Evolutionary conservation across 1,140 invertebrate species (phyloP), one percentile per base, ranked within the genome.

Genomic region (Microplitis mediator): DNA sequence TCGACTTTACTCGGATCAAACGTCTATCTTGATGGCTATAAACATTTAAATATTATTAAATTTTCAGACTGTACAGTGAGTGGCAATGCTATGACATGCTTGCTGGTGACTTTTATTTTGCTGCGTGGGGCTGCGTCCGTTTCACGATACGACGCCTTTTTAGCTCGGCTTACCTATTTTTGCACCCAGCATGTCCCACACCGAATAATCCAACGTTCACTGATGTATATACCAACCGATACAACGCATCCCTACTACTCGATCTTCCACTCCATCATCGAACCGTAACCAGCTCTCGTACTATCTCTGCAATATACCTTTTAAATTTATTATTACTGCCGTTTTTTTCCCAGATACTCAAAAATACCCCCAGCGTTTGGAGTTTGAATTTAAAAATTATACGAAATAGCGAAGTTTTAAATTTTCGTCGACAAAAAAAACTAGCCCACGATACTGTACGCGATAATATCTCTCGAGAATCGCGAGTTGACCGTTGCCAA

Each of bases 401-500:
- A 23, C 23, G 23, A 0, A 23, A 23, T 23, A 23, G 23, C 23
- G n/a, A n/a, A 23, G 23, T 23, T 23, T 23, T 23, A 1, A 23
- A 23, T 23, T 23, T 23, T 23, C 23, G 23, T 23, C 23, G 23
- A 23, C 0, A 23, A 23, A 23, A 23, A 23, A 23, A 45, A 45
- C 6, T 9, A 45, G 8, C 1, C 11, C 11, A 45, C 8, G 39
- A 45, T 45, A 45, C 39, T 69, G 51, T 52, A 45, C 23, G 32
- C 32, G 61, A 66, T 34, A 23, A 63, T 74, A 64, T 63, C 60
- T 69, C 50, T 36, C 35, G 36, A 63, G 58, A 75, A 75, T 75
- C 69, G 71, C 56, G 66, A 67, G 50, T 72, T 75, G 68, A 73
- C 68, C 74, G 71, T 75, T 75, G 71, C 74, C 74, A 75, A 75